phyloP scores from a whole-genome alignment of 2,113 vertebrate species.

The Nesoenas mayeri region DNA sequence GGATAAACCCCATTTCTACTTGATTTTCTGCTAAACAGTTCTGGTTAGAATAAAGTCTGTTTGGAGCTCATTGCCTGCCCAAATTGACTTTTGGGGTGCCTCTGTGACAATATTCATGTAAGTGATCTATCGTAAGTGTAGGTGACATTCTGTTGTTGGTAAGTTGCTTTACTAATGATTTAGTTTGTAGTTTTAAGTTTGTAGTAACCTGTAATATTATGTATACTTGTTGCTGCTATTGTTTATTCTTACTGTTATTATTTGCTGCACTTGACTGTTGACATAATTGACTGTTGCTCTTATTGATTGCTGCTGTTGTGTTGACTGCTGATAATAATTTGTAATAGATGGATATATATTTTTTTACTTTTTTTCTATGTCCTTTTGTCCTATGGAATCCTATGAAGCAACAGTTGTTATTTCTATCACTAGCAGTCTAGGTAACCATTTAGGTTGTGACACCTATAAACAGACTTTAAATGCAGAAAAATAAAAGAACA shows the following conservation, averaged over 20 bases:
- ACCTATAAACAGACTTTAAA: not conserved
- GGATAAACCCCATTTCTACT: too few species aligned
- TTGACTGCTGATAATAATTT: not conserved
- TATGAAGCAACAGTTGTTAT: accelerated
- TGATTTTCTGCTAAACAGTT: too few species aligned
- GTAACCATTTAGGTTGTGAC: not conserved
- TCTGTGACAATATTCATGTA: too few species aligned
- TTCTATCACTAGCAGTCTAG: not conserved
- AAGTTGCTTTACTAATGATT: too few species aligned
- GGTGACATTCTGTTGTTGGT: too few species aligned
- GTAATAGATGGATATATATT: not conserved
- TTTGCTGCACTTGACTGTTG: not conserved
- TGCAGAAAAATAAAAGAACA: not conserved
- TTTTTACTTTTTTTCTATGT: not conserved
- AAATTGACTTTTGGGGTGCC: too few species aligned
- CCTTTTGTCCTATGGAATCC: not conserved
- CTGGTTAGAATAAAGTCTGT: too few species aligned
- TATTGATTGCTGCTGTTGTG: not conserved
- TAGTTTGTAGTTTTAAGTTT: not conserved
- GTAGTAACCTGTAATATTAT: not conserved
- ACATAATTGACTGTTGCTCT: not conserved
- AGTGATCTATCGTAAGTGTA: too few species aligned
- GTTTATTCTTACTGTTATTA: not conserved
- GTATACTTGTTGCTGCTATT: not conserved
- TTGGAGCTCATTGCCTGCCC: too few species aligned